These are phyloP conservation scores for Oxyura jamaicensis DNA, from an alignment of 2,113 vertebrate genomes.

Conservation along the genomic window DNA sequence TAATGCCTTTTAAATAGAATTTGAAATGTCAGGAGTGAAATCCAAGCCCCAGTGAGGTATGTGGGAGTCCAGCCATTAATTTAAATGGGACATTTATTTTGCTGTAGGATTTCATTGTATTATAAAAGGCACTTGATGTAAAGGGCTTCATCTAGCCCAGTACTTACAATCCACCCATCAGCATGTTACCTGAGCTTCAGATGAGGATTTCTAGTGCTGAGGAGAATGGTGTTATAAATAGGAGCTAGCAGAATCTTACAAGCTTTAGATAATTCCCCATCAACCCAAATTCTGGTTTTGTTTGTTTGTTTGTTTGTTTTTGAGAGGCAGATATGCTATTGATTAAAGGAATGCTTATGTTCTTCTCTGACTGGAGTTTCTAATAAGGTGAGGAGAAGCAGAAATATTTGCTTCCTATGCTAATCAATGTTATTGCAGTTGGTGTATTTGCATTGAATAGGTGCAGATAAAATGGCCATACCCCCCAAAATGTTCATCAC, in stretches of 20 bases:
- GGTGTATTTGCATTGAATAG: not conserved
- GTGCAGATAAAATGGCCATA: not conserved
- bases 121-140: not conserved
- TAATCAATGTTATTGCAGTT: not conserved
- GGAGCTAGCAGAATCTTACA: not conserved
- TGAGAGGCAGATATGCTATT: not conserved
- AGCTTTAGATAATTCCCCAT: not conserved
- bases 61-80: not conserved
- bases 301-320: not conserved
- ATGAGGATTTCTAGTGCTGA: not conserved
- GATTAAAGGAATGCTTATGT: not conserved
- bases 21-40: not conserved
- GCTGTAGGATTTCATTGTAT: not conserved
- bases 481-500: not conserved
- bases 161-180: not conserved
- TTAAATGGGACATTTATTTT: not conserved
- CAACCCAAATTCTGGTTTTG: not conserved
- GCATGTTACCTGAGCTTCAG: not conserved
- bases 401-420: not conserved
- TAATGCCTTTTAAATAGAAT: not conserved
- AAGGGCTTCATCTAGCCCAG: not conserved
- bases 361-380: not conserved
- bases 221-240: fast-evolving
- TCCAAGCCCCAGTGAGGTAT: not conserved
- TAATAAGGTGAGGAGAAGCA: no score